Evolutionary conservation across 2,113 vertebrate genomes (phyloP).

Genomic region (Merops nubicus): DNA sequence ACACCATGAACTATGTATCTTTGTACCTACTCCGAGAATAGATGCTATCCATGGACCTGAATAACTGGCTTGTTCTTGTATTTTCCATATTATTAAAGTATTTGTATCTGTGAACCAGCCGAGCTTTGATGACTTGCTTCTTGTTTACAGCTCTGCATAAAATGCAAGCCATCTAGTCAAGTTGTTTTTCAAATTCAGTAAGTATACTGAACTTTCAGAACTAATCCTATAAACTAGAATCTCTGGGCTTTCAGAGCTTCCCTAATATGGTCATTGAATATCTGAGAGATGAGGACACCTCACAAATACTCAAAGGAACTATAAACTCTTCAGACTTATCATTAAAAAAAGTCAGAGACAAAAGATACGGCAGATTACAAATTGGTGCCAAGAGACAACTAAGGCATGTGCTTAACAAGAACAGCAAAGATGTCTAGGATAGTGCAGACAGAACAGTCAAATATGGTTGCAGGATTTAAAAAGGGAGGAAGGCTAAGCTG

Average conservation of each 20-base stretch:
- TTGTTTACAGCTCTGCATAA: slow-evolving; percentile 7
- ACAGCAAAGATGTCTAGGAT: neutral
- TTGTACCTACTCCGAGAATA: neutral
- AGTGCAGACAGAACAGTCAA: neutral
- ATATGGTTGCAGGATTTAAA: neutral
- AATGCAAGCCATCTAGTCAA: neutral
- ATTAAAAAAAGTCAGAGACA: neutral
- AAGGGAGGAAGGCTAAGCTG: neutral
- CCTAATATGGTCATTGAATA: slow-evolving; percentile 64
- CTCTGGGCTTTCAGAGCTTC: slow-evolving; percentile 19
- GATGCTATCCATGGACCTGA: neutral
- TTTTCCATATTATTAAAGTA: neutral
- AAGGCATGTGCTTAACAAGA: neutral
- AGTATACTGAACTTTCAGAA: neutral
- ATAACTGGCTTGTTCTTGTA: neutral
- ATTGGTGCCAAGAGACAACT: neutral
- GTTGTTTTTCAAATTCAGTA: neutral
- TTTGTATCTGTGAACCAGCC: neutral
- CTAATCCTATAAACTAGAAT: slow-evolving; percentile 9
- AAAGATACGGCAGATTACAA: neutral
- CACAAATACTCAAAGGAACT: slow-evolving; percentile 25
- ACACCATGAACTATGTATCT: neutral
- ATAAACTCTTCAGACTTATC: slow-evolving; percentile 13
- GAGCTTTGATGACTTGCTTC: neutral
- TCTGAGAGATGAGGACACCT: slow-evolving; percentile 50